Base-by-base conservation (phyloP, 2,797 vertebrate genomes). In the Acridotheres tristis region DNA sequence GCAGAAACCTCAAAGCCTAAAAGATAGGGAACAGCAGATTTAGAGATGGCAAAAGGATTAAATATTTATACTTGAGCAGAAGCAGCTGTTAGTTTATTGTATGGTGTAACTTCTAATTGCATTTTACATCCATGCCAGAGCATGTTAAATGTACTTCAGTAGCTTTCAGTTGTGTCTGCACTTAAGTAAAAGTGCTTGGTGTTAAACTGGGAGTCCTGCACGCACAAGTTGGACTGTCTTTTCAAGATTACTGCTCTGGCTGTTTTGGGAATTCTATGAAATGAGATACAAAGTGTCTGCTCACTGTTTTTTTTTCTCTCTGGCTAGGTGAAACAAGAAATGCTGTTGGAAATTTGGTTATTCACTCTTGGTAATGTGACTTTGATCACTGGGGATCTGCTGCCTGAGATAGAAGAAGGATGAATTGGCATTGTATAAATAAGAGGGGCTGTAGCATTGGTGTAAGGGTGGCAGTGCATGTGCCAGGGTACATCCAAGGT, bases 401-500 rank as follows among this genome's bases (percentile, higher is more conserved):
- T 74, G 32, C 65, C 68, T 88, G 4, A 1, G 27, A 25, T 40
- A 43, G 54, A 47, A 43, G 54, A 47, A 30, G 29, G n/a, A 10
- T 22, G 8, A 71, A 11, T 26, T 8, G 7, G 18, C 80, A 18
- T 15, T 54, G 50, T 1, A 2, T 67, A 5, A 68, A 7, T 38
- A 17, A 18, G 9, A 8, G 59, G 7, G 5, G 6, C 2, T 48
- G 43, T 22, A 53, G 63, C 47, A 32, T 67, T 47, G 40, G 3
- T 3, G 25, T 63, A 8, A 21, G 17, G 71, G 47, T 7, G 3
- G 63, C 16, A 63, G 17, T 0, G 2, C 4, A 0, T 20, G 32
- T 57, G n/a, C 55, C 0, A 0, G 62, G 47, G 11, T 55, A 14
- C 20, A 7, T 54, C 61, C 0, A 1, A 23, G 53, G 23, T 0